Base-by-base conservation (phyloP, 2,113 vertebrate genomes). In the Lampris incognitus region DNA sequence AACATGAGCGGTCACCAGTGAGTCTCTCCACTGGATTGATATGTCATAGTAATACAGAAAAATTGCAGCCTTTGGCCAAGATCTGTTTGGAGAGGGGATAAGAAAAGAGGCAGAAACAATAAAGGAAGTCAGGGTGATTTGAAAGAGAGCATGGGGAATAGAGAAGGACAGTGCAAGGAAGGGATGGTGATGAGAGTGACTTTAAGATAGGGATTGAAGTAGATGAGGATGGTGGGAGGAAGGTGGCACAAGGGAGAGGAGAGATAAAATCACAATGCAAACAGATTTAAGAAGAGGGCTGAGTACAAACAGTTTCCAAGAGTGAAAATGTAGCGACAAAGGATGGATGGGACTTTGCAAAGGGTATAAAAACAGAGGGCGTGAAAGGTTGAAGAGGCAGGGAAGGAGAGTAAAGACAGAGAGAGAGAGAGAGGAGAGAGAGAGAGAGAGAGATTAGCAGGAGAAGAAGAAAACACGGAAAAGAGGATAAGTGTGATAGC, bases 11-110 rank as follows among this genome's bases (percentile, higher is more conserved):
- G 74, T 81, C 64, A 49, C 68, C 86, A 79, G 83, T 85, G 72
- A 76, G 84, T 87, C 61, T 84, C 68, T 80, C 50, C 86, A 68
- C 70, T 86, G 83, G 86, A 90, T 90, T 91, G 85, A 91, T 87
- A 82, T 56, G 11, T 60, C 69, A 80, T 86, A 89, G 79, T 87
- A 81, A 82, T 74, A 68, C 63, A 75, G 85, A 81, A 72, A 73
- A 73, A 85, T 55, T 41, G 58, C 72, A 75, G 81, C 81, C 76
- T 66, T 58, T 38, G 48, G 76, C 66, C 67, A 50, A 69, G 49
- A 82, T 81, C 80, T 78, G 88, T 75, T 40, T 69, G 7, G 56
- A n/a, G 1, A 46, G 41, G 56, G 67, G 73, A 71, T 76, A 65
- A 74, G 83, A 85, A 54, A 69, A 68, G 65, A 82, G 72, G 68